These are phyloP conservation scores for Phyllostomus hastatus DNA, from an alignment of 2,113 vertebrate genomes.

Conservation along the genomic window DNA sequence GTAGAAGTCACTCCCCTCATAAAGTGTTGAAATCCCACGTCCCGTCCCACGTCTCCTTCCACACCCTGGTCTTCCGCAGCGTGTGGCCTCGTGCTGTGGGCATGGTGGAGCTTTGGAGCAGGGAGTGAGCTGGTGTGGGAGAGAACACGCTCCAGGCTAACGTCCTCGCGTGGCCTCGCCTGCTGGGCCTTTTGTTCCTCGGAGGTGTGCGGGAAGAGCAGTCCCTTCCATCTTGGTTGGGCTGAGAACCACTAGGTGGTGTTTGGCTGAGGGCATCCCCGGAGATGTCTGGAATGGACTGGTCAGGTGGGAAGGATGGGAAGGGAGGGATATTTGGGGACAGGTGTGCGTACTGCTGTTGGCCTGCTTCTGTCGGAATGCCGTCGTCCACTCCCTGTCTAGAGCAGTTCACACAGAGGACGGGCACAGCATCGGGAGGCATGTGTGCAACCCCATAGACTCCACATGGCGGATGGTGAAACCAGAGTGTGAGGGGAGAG, in stretches of 20 bases:
- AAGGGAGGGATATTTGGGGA: background rate
- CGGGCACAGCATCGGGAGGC: background rate
- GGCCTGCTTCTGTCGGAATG: background rate
- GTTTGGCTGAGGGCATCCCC: background rate
- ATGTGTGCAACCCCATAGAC: background rate
- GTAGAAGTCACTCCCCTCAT: background rate
- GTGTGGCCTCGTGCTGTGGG: too few species aligned
- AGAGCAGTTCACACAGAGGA: accelerated
- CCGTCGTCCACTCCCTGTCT: background rate
- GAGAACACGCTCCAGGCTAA: accelerated
- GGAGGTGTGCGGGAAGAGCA: accelerated
- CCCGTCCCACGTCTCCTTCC: too few species aligned
- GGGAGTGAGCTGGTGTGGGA: accelerated
- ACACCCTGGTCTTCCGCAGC: accelerated
- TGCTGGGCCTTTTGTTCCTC: background rate
- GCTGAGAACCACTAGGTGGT: background rate
- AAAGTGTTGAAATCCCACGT: too few species aligned
- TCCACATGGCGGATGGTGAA: background rate
- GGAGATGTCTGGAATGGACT: background rate
- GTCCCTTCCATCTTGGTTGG: background rate
- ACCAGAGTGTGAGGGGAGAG: background rate
- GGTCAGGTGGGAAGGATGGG: background rate
- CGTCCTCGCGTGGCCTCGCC: background rate
- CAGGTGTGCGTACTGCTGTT: background rate
- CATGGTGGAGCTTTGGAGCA: background rate